Conservation (phyloP, 2,797 vertebrate species). For the Artibeus jamaicensis region DNA sequence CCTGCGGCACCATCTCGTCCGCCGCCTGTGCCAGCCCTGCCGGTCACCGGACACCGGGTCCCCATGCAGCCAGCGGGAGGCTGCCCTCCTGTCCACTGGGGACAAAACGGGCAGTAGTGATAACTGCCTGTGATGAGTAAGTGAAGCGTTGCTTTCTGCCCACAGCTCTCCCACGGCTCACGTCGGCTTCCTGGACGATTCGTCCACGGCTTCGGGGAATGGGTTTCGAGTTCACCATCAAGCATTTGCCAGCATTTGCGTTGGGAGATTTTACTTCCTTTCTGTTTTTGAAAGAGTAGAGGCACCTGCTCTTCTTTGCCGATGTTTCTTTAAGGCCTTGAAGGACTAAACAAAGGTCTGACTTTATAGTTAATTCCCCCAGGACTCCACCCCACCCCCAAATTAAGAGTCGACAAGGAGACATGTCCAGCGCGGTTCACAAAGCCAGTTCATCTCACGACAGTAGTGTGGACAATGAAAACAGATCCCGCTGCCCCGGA, state of each 20-base stretch:
- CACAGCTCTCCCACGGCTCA: background rate
- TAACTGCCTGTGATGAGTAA: background rate
- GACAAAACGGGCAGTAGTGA: background rate
- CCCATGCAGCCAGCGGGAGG: background rate
- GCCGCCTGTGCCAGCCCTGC: background rate
- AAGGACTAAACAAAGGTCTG: too few species aligned
- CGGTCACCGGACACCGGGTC: background rate
- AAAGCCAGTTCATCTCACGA: background rate
- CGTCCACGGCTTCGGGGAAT: background rate
- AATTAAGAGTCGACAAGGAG: background rate
- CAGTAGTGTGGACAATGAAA: rapidly evolving
- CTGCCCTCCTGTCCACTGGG: background rate
- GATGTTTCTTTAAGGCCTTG: background rate
- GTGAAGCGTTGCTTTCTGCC: background rate
- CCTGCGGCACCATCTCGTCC: background rate
- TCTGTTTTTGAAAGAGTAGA: background rate
- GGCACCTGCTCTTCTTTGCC: background rate
- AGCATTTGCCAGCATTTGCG: rapidly evolving
- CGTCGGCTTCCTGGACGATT: background rate
- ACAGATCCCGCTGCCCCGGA: background rate
- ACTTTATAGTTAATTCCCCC: background rate
- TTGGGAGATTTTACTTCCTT: background rate
- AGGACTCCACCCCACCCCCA: too few species aligned
- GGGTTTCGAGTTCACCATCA: rapidly evolving
- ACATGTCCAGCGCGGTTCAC: background rate